Conservation (phyloP, 2,113 vertebrate genomes). For the Cyanistes caeruleus region DNA sequence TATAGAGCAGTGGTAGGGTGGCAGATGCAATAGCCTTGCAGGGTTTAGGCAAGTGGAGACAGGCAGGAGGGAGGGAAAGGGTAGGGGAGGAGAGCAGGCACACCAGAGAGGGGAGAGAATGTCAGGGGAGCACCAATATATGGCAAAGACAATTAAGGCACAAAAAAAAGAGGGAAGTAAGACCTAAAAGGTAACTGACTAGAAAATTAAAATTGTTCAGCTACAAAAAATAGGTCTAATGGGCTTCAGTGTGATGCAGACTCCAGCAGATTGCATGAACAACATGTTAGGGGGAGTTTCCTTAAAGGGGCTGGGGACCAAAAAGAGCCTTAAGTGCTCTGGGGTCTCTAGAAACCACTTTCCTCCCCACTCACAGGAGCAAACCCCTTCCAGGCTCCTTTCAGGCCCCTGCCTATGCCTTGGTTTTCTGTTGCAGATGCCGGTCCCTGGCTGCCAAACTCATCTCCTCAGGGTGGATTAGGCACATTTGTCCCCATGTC, state of each 20-base stretch:
- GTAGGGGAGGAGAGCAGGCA: not conserved
- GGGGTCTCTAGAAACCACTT: not conserved
- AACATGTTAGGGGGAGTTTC: not conserved
- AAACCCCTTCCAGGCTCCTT: not conserved
- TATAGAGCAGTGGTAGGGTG: rapidly evolving
- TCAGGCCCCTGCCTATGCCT: not conserved
- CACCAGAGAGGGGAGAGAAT: not conserved
- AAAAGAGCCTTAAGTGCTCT: not conserved
- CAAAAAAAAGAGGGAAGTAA: constrained; percentile 10
- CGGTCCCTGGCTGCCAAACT: not conserved
- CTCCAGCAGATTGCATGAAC: not conserved
- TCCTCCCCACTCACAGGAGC: rapidly evolving
- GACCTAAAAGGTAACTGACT: constrained; percentile 63
- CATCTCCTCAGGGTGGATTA: not conserved
- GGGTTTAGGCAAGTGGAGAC: not conserved
- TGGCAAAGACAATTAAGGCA: constrained; percentile 46
- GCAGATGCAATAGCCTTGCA: not conserved
- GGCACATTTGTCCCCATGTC: not conserved
- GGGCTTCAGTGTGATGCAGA: not conserved
- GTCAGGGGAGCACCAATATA: not conserved
- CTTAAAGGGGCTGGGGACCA: not conserved
- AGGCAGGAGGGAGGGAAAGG: not conserved
- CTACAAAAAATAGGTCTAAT: constrained; percentile 60
- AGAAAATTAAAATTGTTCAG: constrained; percentile 74
- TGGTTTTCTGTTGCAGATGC: not conserved